phyloP scores from a whole-genome alignment of 64 coral and sea anemone genomes.

The Pocillopora damicornis region DNA sequence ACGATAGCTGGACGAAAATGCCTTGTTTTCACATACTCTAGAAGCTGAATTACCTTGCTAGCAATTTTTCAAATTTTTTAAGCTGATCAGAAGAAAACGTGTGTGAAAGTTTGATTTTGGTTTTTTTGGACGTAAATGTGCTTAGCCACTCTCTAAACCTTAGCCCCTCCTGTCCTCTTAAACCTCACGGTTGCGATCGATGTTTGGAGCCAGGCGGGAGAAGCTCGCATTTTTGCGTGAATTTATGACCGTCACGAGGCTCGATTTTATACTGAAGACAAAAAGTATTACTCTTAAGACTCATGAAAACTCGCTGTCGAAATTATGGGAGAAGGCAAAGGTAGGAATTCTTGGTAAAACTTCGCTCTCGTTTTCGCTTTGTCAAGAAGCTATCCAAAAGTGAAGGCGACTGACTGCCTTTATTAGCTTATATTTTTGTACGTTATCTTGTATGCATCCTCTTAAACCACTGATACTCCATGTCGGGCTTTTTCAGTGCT shows the following conservation, averaged over 20 bases:
- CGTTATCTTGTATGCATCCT: neutral
- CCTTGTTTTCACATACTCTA: neutral
- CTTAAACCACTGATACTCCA: neutral
- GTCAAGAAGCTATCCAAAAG: neutral
- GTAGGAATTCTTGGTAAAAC: constrained; percentile 8
- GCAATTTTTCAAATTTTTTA: neutral
- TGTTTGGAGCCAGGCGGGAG: neutral
- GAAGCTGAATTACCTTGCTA: neutral
- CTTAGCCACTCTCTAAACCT: neutral
- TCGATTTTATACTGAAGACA: neutral
- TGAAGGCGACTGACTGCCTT: neutral
- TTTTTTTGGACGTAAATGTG: neutral
- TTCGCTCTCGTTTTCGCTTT: constrained; percentile 2
- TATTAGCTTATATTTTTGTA: neutral
- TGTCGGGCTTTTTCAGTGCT: neutral
- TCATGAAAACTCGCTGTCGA: constrained; percentile 69
- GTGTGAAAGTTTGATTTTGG: neutral
- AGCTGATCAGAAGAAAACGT: neutral
- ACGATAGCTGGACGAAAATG: neutral
- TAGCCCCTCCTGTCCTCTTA: constrained; percentile 13
- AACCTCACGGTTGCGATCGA: neutral
- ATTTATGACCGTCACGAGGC: constrained; percentile 54
- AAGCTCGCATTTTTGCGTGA: neutral
- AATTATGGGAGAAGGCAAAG: constrained; percentile 56
- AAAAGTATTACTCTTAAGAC: constrained; percentile 18